phyloP scores from a whole-genome alignment of 2,888 invertebrate species.

The Ichneumoninae sp. region DNA sequence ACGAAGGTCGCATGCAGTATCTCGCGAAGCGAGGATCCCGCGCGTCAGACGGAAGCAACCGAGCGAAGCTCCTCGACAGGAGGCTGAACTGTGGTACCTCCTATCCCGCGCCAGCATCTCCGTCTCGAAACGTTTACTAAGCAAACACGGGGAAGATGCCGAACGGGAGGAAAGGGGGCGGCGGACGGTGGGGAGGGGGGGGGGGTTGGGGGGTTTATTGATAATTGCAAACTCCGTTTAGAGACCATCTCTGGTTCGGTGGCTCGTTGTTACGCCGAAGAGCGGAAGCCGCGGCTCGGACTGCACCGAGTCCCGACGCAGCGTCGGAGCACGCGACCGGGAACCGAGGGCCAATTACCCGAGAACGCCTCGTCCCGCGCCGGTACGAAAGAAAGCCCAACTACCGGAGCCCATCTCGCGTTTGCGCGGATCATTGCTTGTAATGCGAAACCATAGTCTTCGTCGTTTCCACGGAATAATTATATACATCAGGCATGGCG shows the following conservation, averaged over 20 bases:
- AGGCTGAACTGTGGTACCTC: slow-evolving; percentile 29
- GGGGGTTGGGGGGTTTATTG: slow-evolving; percentile 37
- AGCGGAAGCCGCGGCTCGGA: slow-evolving; percentile 25
- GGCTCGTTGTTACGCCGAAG: slow-evolving; percentile 40
- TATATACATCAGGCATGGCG: slow-evolving; percentile 59
- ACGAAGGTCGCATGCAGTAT: slow-evolving; percentile 56
- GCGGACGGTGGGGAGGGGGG: not conserved
- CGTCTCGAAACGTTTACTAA: slow-evolving; percentile 43
- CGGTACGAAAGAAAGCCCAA: slow-evolving; percentile 51
- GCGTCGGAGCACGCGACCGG: slow-evolving; percentile 24
- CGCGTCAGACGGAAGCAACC: slow-evolving; percentile 54
- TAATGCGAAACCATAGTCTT: slow-evolving; percentile 62
- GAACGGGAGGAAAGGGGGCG: not conserved
- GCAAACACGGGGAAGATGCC: slow-evolving; percentile 29
- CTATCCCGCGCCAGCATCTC: slow-evolving; percentile 11
- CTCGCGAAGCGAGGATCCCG: slow-evolving; percentile 46
- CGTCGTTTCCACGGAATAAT: slow-evolving; percentile 60
- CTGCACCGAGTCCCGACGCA: slow-evolving; percentile 3
- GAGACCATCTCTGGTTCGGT: slow-evolving; percentile 8
- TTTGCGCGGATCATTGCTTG: slow-evolving; percentile 67
- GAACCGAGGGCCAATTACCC: slow-evolving; percentile 59
- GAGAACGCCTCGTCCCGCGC: slow-evolving; percentile 28
- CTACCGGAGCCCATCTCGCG: slow-evolving; percentile 26
- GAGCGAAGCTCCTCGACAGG: slow-evolving; percentile 48
- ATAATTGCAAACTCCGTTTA: slow-evolving; percentile 46